Evolutionary conservation across 2,113 vertebrate species (phyloP), one percentile per base, ranked within the genome.

Genomic region (Petrocephalus zakoni): DNA sequence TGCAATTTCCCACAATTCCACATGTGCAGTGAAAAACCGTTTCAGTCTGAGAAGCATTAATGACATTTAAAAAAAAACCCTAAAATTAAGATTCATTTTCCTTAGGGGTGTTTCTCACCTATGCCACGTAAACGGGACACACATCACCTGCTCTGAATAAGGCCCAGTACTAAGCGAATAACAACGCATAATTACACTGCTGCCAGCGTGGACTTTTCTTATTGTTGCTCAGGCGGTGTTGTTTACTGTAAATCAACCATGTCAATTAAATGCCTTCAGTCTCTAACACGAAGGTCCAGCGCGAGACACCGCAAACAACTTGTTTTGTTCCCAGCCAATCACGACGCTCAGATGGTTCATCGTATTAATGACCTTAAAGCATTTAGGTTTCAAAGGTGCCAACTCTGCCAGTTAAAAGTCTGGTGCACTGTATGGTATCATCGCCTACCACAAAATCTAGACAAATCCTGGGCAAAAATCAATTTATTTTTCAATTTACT

Each of bases 161-260:
- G 81, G 81, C 81, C 37, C 81, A 46, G 81, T 47, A 42, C 81
- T 83, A 49, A 83, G 81, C 15, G 49, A 83, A 83, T 83, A 83
- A 83, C 19, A 22, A 83, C 2, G 22, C 46, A 49, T 83, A 83
- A 83, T 83, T 83, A 83, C 81, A 83, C 49, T 83, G 46, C 46
- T 83, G 81, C 81, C 46, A n/a, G 81, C 81, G n/a, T 11, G 11
- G 49, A 25, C 19, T 37, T 42, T 83, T 49, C 49, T 83, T 49
- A 82, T 49, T 83, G 81, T 49, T 83, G 81, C 46, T 49, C 81
- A 83, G 81, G 81, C 81, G 37, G 7, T 83, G 81, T 83, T 46
- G 81, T 83, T 49, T 83, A n/a, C n/a, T n/a, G n/a, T n/a, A 83
- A 83, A 51, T 83, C 81, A 83, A n/a, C 42, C 81, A 47, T 17